Evolutionary conservation across 2,888 invertebrate species (phyloP).

Genomic region (Autographa gamma): DNA sequence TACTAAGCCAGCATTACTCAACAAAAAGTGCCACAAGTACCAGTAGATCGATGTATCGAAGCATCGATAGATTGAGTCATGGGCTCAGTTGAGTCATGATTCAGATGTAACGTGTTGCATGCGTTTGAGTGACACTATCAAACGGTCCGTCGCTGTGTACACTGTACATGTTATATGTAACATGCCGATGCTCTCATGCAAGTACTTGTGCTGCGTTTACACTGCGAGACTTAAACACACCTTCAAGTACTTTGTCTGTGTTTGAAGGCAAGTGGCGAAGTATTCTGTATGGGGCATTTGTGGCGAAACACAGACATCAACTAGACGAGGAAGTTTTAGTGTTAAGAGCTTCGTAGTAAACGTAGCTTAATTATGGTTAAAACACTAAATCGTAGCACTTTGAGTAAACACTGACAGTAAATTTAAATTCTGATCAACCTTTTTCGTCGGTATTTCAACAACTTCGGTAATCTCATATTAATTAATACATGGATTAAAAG

Average conservation of each 20-base stretch:
- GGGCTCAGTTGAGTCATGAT: conserved; percentile 61
- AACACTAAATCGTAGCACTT: too few species aligned
- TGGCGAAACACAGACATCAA: too few species aligned
- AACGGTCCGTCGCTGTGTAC: conserved; percentile 49
- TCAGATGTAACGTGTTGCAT: conserved; percentile 58
- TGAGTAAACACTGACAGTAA: not conserved
- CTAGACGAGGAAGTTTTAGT: too few species aligned
- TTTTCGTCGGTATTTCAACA: too few species aligned
- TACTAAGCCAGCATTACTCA: conserved; percentile 12
- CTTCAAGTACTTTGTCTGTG: not conserved
- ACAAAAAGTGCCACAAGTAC: conserved; percentile 23
- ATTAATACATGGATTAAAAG: not conserved
- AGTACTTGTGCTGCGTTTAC: conserved; percentile 16
- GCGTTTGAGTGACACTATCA: conserved; percentile 69
- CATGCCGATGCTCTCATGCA: conserved; percentile 39
- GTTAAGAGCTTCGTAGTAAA: too few species aligned
- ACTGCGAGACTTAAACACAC: not conserved
- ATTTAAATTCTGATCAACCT: too few species aligned
- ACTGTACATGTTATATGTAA: conserved; percentile 47
- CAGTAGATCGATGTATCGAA: conserved; percentile 35
- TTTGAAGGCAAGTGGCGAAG: not conserved
- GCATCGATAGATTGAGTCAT: conserved; percentile 62
- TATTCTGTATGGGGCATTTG: not conserved
- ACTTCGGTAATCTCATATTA: not conserved
- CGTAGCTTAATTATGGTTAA: too few species aligned